Base-by-base conservation (phyloP, 2,113 vertebrate species). In the Motacilla alba region DNA sequence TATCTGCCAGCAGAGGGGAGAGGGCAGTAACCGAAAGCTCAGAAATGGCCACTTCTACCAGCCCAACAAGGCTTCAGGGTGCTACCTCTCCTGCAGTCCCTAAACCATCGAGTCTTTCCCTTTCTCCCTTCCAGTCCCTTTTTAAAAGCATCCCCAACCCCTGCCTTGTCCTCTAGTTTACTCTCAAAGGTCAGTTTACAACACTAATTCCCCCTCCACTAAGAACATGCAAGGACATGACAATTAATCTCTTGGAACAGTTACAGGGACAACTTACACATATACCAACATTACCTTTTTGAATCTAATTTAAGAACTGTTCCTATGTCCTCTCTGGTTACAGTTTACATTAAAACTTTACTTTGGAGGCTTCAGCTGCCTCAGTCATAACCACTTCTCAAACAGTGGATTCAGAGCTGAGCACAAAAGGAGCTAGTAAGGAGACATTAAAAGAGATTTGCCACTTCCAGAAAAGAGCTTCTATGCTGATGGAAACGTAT, bases 221-320 rank as follows among this genome's bases (percentile, higher is more conserved):
- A 69, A 39, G 53, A 90, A 73, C 70, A 60, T 1, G 44, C 74
- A 76, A 85, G 53, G 74, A 75, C 72, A 69, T 13, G 55, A 76
- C 88, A 85, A 94, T 87, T 84, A 89, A 90, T 67, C 92, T 90
- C 88, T 90, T 88, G 90, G 88, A 93, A 91, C 53, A 67, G 90
- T 70, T 83, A 88, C 63, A 94, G 87, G 72, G 82, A 91, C 68
- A 91, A 88, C 49, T 85, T 64, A 76, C 24, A 87, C 13, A 80
- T 66, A 72, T n/a, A 88, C 67, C 62, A 83, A 66, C 41, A 39
- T 27, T 43, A 66, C 68, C 22, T 89, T 89, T 88, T 82, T 33
- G 41, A 90, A 66, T 60, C 89, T 83, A 89, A 94, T 82, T 84
- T 87, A 82, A 76, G 79, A 92, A 83, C 63, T 47, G 55, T 66